These are phyloP conservation scores for Callorhinus ursinus DNA, from an alignment of 2,113 vertebrate species.

Conservation along the genomic window DNA sequence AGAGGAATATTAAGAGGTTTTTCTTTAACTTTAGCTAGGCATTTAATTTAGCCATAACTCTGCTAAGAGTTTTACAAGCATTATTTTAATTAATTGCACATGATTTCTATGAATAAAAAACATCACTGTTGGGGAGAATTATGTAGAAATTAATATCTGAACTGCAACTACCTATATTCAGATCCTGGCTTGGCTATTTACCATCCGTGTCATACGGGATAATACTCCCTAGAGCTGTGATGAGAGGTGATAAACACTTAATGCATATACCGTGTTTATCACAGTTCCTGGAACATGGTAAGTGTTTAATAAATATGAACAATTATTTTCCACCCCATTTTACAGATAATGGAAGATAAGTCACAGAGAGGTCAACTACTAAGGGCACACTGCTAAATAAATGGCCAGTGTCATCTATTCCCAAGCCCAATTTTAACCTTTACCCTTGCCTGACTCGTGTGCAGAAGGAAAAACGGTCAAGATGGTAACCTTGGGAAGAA, in stretches of 20 bases:
- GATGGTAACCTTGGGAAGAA: not conserved
- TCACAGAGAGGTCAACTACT: not conserved
- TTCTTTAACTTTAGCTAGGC: not conserved
- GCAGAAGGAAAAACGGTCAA: not conserved
- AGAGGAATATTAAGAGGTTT: not conserved
- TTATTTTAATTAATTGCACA: not conserved
- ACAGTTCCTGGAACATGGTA: not conserved
- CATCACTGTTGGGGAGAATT: not conserved
- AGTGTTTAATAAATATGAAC: not conserved
- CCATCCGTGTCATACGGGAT: not conserved
- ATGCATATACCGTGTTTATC: not conserved
- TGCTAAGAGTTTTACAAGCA: not conserved
- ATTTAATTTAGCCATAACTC: constrained; percentile 23
- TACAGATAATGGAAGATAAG: constrained; percentile 8
- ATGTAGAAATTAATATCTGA: not conserved
- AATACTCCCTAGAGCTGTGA: not conserved
- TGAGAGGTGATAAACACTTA: not conserved
- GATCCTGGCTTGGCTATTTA: not conserved
- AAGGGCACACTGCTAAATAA: not conserved
- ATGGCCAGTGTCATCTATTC: not conserved
- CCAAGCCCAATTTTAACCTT: not conserved
- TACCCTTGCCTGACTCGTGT: not conserved
- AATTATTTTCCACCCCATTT: constrained; percentile 24
- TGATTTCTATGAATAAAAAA: not conserved
- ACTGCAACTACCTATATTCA: not conserved